These are phyloP conservation scores for Syngnathus rostellatus DNA, from an alignment of 2,797 vertebrate species.

Conservation along the genomic window DNA sequence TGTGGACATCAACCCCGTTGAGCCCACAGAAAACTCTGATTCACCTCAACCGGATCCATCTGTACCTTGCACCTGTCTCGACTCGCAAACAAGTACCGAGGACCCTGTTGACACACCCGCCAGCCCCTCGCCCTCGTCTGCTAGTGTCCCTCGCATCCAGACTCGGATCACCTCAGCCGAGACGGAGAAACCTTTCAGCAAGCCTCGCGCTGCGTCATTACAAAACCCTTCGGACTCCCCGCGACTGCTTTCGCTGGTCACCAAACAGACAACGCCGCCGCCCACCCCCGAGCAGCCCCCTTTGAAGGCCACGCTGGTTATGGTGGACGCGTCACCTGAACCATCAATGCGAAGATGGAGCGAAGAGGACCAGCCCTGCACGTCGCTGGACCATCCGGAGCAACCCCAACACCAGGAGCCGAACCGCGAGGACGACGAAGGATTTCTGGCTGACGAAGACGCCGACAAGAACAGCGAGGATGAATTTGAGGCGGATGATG, in stretches of 20 bases:
- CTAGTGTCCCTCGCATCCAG: constrained; percentile 19
- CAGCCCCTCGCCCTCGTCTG: constrained; percentile 6
- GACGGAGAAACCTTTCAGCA: constrained; percentile 42
- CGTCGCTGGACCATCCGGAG: constrained; percentile 40
- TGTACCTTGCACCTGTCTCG: constrained; percentile 9
- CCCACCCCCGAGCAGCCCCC: constrained; percentile 33
- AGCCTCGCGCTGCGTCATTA: constrained; percentile 25
- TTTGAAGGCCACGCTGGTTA: constrained; percentile 38
- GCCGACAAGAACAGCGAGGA: constrained; percentile 35
- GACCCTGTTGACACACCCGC: neutral
- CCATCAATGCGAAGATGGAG: constrained; percentile 7
- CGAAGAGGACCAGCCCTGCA: constrained; percentile 36
- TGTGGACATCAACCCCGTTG: neutral
- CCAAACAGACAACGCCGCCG: constrained; percentile 23
- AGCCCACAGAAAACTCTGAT: constrained; percentile 12
- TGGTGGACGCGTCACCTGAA: constrained; percentile 31
- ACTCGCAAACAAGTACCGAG: neutral
- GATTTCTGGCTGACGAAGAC: constrained; percentile 38
- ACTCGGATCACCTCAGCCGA: constrained; percentile 35
- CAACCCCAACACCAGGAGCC: constrained; percentile 4
- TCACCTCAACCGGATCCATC: constrained; percentile 2
- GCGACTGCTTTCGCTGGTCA: constrained; percentile 12
- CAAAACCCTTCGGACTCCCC: constrained; percentile 23
- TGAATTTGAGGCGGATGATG: constrained; percentile 50
- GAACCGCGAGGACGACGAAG: constrained; percentile 23